Base-by-base conservation (phyloP, 2,888 invertebrate species). In the Archips xylosteana region DNA sequence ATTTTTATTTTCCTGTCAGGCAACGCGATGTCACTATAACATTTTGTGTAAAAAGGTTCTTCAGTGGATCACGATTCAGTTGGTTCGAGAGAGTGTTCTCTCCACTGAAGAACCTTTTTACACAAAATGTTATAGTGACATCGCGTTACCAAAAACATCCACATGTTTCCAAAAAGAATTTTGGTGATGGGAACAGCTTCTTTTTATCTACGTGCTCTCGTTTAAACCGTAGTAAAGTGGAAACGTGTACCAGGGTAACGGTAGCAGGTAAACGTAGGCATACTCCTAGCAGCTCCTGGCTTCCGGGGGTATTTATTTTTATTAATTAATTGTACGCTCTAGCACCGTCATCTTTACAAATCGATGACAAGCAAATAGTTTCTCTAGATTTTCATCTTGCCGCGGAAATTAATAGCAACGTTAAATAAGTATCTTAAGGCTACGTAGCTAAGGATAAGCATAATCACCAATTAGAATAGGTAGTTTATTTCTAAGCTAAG, bases 291-390 rank as follows among this genome's bases (percentile, higher is more conserved):
- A 36, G 60, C 75, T 71, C 70, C 68, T 59, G 59, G 74, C 76
- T 57, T 67, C 57, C 66, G 49, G 49, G 57, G 62, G 49, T 74
- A 72, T 71, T 77, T 76, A 77, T 75, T 78, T 78, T 79, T 78
- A 76, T 76, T 77, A 74, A 77, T 77, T 79, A 76, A 79, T 76
- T 74, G 70, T 68, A 69, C 36, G 39, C 66, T 49, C 54, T 39
- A 61, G 13, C 13, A 42, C 67, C 60, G 68, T 59, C 64, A 72
- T 67, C 47, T 74, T 42, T 59, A 51, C 59, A 47, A 39, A 73
- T 64, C 45, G 54, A 61, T 72, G 67, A 67, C 39, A 71, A 61
- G 71, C 51, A 65, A 71, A 60, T 49, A 66, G 49, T 39, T 57
- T 57, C 32, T 6, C 12, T 57, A 23, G 57, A 54, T 8, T 23